Percentiles rank a stretch among this genome's conserved stretches.
phyloP scores from a whole-genome alignment of 2,888 invertebrate genomes.

The Iselma pallidipennis region DNA sequence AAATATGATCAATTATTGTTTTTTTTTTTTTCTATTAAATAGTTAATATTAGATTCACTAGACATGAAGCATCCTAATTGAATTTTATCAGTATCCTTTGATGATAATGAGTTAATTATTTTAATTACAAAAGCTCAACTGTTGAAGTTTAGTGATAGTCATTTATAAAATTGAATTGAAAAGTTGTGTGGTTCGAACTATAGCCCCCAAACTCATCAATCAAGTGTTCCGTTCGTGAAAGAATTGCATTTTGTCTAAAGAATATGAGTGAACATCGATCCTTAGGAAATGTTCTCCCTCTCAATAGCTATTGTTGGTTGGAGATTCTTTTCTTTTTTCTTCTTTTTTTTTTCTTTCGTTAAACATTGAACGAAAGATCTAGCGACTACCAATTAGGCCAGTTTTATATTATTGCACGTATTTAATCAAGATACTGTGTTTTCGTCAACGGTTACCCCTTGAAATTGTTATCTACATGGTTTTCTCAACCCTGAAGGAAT shows the following conservation, averaged over 20 bases:
- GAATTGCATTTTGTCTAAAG: slow-evolving; percentile 18
- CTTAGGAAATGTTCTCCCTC: slow-evolving; percentile 11
- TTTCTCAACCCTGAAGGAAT: background rate
- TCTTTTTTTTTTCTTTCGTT: slow-evolving; percentile 14
- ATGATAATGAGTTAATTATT: background rate
- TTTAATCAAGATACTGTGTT: slow-evolving; percentile 27
- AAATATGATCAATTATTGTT: background rate
- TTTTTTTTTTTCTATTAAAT: too few relatives aligned
- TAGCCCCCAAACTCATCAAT: slow-evolving; percentile 13
- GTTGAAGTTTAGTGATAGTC: background rate
- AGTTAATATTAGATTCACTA: background rate
- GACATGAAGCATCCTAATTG: background rate
- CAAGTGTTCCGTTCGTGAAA: slow-evolving; percentile 4
- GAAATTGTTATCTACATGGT: slow-evolving; percentile 18
- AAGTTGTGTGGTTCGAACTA: background rate
- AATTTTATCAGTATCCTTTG: background rate
- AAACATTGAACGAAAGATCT: slow-evolving; percentile 19
- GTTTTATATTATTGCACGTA: slow-evolving; percentile 25
- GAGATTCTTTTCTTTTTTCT: slow-evolving; percentile 4
- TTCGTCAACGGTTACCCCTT: slow-evolving; percentile 17
- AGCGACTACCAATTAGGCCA: slow-evolving; percentile 24
- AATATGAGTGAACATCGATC: slow-evolving; percentile 14
- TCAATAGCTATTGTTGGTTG: slow-evolving; percentile 3
- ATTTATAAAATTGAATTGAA: background rate
- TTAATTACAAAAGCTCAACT: background rate